A percentile compares a stretch with the other conserved stretches of the same genome.
Conservation (phyloP, 1,140 invertebrate genomes). For the Ceratitis capitata region DNA sequence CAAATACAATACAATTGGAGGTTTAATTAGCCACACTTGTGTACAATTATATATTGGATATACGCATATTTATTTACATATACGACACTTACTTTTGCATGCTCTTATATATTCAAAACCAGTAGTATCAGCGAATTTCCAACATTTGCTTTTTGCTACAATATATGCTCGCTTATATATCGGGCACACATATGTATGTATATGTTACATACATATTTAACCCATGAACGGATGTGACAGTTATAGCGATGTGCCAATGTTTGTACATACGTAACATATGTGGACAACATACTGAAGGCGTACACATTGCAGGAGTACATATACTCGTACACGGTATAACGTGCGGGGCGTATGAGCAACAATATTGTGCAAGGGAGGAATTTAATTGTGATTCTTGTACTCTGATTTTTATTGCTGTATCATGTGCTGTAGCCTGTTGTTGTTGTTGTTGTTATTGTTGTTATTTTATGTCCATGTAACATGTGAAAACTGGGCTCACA, state of each 20-base stretch:
- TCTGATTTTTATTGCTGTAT: not conserved
- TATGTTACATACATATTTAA: no score
- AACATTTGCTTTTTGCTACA: not conserved
- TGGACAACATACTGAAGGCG: not conserved
- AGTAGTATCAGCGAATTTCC: no score
- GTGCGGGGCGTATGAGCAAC: not conserved
- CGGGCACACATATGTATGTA: no score
- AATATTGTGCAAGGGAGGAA: not conserved
- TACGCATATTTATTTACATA: not conserved
- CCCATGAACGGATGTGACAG: not conserved
- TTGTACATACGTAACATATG: not conserved
- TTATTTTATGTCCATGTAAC: not conserved
- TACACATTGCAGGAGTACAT: not conserved
- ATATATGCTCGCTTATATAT: no score
- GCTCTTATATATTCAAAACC: no score
- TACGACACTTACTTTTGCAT: not conserved
- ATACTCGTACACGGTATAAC: not conserved
- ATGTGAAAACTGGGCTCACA: not conserved
- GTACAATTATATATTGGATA: not conserved
- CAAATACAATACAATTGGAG: not conserved
- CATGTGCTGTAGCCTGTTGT: not conserved
- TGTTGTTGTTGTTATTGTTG: not conserved
- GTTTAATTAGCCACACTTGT: not conserved
- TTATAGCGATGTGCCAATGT: not conserved
- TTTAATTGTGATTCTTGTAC: conserved; percentile 9